Percentiles rank a stretch among this genome's conserved stretches.
These are phyloP conservation scores for Natrix natrix DNA, from an alignment of 2,797 vertebrate species.

Conservation along the genomic window DNA sequence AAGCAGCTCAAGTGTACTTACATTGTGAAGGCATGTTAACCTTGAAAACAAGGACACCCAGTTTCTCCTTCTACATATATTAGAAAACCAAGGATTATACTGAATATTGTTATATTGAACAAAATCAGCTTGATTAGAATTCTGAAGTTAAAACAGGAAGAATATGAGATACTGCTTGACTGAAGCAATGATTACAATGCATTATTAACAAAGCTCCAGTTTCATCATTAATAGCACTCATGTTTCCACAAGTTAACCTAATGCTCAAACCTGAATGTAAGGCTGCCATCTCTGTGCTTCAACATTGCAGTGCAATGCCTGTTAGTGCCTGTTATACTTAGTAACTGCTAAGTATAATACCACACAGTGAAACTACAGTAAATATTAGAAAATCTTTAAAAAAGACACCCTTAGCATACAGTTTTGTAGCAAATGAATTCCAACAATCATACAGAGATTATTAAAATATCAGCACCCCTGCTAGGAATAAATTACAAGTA, in stretches of 20 bases:
- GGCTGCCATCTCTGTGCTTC: not conserved
- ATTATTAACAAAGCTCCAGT: constrained; percentile 65
- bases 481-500: not conserved
- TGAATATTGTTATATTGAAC: not conserved
- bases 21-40: not conserved
- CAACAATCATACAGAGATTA: not conserved
- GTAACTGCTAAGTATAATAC: not conserved
- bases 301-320: constrained; percentile 5
- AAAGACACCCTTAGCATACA: constrained; percentile 36
- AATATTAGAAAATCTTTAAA: constrained; percentile 29
- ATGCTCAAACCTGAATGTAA: constrained; percentile 41
- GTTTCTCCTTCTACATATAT: not conserved
- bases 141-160: constrained; percentile 51
- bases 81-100: constrained; percentile 13
- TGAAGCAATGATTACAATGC: constrained; percentile 45
- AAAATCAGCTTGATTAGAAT: constrained; percentile 28
- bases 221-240: constrained; percentile 49
- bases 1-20: constrained; percentile 11
- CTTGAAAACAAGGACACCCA: not conserved
- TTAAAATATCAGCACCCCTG: not conserved
- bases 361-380: constrained; percentile 7
- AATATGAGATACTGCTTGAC: constrained; percentile 26
- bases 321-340: not conserved
- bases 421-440: constrained; percentile 10
- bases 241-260: constrained; percentile 54